Percentiles rank a stretch among this genome's conserved stretches.
phyloP scores from a whole-genome alignment of 2,888 invertebrate genomes.

The Listrodromus nycthemerus region DNA sequence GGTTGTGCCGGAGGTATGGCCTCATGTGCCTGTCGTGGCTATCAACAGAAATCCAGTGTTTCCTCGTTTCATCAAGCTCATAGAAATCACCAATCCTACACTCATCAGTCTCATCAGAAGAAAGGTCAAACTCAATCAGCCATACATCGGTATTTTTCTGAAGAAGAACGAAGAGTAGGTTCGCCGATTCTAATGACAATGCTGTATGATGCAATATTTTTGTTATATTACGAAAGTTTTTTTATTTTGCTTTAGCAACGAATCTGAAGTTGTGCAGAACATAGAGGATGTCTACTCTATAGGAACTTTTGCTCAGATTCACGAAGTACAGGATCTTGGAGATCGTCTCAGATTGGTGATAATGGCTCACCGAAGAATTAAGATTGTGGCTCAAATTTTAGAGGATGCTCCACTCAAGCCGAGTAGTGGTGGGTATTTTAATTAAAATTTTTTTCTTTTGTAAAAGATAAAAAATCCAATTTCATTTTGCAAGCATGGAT shows the following conservation, averaged over 20 bases:
- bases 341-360: constrained; percentile 95
- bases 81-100: constrained; percentile 96
- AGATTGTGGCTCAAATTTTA: constrained; percentile 91
- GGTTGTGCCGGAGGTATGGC: constrained; percentile 98
- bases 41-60: constrained; percentile 98
- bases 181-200: constrained; percentile 10
- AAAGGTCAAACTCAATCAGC: constrained; percentile 97
- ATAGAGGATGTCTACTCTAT: constrained; percentile 94
- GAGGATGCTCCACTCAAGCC: constrained; percentile 89
- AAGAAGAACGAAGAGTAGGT: constrained; percentile 94
- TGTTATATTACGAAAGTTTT: not conserved
- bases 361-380: constrained; percentile 96
- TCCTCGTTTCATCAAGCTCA: constrained; percentile 98
- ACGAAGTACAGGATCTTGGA: constrained; percentile 98
- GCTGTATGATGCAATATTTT: constrained; percentile 13
- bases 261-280: constrained; percentile 93
- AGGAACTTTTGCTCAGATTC: constrained; percentile 99
- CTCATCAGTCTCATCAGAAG: constrained; percentile 95
- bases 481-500: not conserved
- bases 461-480: not conserved
- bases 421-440: constrained; percentile 85
- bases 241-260: constrained; percentile 86
- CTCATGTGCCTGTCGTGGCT: constrained; percentile 97
- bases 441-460: not conserved
- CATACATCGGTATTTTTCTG: constrained; percentile 98